A percentile compares a stretch with the other conserved stretches of the same genome.
phyloP scores from a whole-genome alignment of 2,888 invertebrate genomes.

The Scotopteryx bipunctaria region DNA sequence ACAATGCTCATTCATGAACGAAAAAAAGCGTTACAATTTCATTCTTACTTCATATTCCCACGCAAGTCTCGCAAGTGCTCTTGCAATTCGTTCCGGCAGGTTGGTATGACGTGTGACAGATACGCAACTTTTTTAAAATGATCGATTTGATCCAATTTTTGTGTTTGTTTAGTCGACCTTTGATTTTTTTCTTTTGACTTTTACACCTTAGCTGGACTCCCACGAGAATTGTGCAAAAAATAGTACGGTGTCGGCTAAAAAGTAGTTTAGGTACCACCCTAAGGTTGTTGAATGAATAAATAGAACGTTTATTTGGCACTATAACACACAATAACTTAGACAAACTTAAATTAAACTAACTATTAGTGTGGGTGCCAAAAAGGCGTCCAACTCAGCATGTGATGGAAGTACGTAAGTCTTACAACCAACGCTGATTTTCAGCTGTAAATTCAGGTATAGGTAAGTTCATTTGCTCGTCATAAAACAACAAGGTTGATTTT shows the following conservation, averaged over 20 bases:
- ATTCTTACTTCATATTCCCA: slow-evolving; percentile 52
- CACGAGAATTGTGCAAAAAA: slow-evolving; percentile 50
- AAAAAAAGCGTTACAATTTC: slow-evolving; percentile 51
- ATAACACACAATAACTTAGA: too few species aligned
- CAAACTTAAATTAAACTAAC: too few species aligned
- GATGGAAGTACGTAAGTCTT: too few species aligned
- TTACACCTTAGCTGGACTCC: slow-evolving; percentile 60
- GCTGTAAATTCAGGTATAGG: too few species aligned
- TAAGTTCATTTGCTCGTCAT: too few species aligned
- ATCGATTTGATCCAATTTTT: slow-evolving; percentile 76
- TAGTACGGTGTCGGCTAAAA: too few species aligned
- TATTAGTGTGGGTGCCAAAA: too few species aligned
- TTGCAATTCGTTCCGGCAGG: slow-evolving; percentile 64
- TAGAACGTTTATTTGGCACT: too few species aligned
- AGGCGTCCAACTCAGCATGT: too few species aligned
- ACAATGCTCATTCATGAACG: slow-evolving; percentile 69
- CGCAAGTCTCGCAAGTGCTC: slow-evolving; percentile 59
- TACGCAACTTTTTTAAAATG: slow-evolving; percentile 59
- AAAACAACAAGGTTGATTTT: too few species aligned
- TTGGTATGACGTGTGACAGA: slow-evolving; percentile 53
- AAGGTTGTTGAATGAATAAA: too few species aligned
- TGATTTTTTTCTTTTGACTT: slow-evolving; percentile 42
- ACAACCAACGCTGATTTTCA: too few species aligned
- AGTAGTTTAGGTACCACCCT: not conserved
- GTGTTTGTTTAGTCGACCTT: slow-evolving; percentile 64